Conservation (phyloP, 53 echinoderm and acorn worm genomes). For the Mesocentrotus franciscanus region DNA sequence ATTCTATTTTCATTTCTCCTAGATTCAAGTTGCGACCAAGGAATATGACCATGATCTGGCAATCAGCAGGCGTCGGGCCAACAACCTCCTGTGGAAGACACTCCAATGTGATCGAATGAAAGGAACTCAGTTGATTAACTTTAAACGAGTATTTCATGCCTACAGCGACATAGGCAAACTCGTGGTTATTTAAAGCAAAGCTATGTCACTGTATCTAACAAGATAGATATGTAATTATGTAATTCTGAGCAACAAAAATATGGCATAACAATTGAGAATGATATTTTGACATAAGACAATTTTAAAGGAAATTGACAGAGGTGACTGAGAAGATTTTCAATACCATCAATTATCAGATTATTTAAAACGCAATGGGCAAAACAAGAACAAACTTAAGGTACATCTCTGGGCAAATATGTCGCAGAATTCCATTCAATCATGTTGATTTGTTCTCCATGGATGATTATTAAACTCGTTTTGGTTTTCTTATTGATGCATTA, state of each 20-base stretch:
- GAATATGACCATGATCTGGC: slow-evolving; percentile 56
- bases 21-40: slow-evolving; percentile 64
- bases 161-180: slow-evolving; percentile 78
- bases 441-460: background rate
- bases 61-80: slow-evolving; percentile 59
- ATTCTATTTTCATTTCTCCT: background rate
- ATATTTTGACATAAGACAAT: background rate
- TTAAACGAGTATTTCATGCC: slow-evolving; percentile 81
- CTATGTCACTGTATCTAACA: background rate
- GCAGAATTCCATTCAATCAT: background rate
- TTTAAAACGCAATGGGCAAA: background rate
- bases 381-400: background rate
- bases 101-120: slow-evolving; percentile 81
- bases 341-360: background rate
- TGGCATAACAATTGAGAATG: background rate
- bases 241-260: background rate
- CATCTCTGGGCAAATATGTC: background rate
- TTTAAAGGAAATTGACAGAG: background rate
- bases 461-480: background rate
- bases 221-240: background rate
- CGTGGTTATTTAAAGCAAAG: background rate
- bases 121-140: slow-evolving; percentile 76
- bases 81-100: slow-evolving; percentile 77
- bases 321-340: background rate
- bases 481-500: background rate